Base-by-base conservation (phyloP, 2,888 invertebrate genomes). In the Amblyteles armatorius region DNA sequence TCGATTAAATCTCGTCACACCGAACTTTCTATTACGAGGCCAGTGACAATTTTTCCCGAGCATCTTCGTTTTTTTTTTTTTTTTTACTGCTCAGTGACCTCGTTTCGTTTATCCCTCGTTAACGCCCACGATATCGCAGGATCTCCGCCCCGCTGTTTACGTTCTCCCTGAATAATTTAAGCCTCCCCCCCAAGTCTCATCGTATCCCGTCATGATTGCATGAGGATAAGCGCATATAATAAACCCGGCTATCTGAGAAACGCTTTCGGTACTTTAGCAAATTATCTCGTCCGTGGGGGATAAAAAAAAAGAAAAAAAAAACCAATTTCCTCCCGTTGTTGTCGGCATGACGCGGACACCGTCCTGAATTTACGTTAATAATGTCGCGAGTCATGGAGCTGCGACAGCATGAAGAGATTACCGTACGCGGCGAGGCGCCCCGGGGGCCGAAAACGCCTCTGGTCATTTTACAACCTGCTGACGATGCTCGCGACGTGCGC, bases 131-230 rank as follows among this genome's bases (percentile, higher is more conserved):
- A 73, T 73, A 60, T 73, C 57, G 40, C 22, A 74, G 36, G 48
- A 22, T 63, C 73, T 74, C 60, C 26, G 29, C 73, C 73, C 48
- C 60, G 60, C 60, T 44, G 48, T 74, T 74, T 60, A 60, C 73
- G 73, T 48, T 22, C 44, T 60, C 48, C 44, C 29, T 74, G 73
- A 74, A 74, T 74, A 74, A 74, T 74, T 44, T 63, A 48, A 60
- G 48, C 60, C 44, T 0, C 19, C 60, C 5, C 13, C 13, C 26
- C 29, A 5, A 26, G 50, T 60, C 60, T 60, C 60, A 33, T 74
- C 73, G 73, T 16, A 57, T 29, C 44, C 73, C 19, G 26, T 60
- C 29, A 44, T 44, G 72, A 44, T 74, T 63, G 19, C 16, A n/a
- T 19, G 29, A 60, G 26, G 60, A 44, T 44, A 26, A 63, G 26